Base-by-base conservation (phyloP, 2,113 vertebrate species). In the Spilogale gracilis region DNA sequence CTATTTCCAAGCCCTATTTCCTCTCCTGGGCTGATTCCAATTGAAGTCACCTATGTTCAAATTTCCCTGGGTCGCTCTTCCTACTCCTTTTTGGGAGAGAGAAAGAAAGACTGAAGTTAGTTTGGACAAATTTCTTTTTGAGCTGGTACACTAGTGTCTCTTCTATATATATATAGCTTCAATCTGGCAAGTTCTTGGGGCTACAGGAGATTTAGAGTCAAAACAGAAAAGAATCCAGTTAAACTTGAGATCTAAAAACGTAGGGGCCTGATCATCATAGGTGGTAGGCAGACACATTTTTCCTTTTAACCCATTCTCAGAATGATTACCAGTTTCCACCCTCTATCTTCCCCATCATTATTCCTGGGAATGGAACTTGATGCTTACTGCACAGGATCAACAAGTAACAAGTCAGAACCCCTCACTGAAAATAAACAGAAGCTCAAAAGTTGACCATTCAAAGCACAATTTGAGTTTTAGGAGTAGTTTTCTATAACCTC, bases 41-140 rank as follows among this genome's bases (percentile, higher is more conserved):
- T 6, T 89, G 54, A 94, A 90, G 52, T 79, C 60, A 92, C 11
- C 9, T 90, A 20, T 71, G 56, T 89, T 71, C 3, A 74, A 8
- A 52, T 32, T 82, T 96, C 69, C 67, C 32, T 81, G 60, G 27
- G 9, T 8, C 74, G 92, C 12, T 78, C 30, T 61, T 67, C 9
- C 20, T 90, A 58, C 56, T 56, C 3, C 58, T 56, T 96, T 90
- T 38, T 82, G 27, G 32, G 16, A 81, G 43, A 63, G 8, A 95
- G 73, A 38, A 92, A 25, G 6, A 85, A 82, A 94, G 3, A 50
- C 18, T 79, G 32, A 86, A 92, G 9, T 95, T 84, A 69, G 54
- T 73, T 96, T 92, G 63, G 54, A 96, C 3, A 90, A 48, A 76
- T 86, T 93, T 93, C 10, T 85, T n/a, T 81, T 56, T 86, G 38